Evolutionary conservation across 2,888 invertebrate species (phyloP).

Genomic region (Clitarchus hookeri): DNA sequence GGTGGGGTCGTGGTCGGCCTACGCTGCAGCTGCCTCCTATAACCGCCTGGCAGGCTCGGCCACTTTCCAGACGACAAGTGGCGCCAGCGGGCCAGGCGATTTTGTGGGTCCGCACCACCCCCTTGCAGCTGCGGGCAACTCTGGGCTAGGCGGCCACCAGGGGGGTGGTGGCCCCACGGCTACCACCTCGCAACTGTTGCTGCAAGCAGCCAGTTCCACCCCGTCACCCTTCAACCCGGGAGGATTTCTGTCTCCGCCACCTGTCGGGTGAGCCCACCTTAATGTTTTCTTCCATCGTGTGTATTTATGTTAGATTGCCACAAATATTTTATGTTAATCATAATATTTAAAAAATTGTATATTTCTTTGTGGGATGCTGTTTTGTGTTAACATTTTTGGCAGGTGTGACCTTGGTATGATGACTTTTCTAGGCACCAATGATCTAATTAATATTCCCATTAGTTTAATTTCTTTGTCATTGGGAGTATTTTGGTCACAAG

Average conservation of each 20-base stretch:
- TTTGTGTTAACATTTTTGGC: no score
- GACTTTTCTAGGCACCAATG: no score
- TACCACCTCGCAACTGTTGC: slow-evolving; percentile 68
- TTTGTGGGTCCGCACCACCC: slow-evolving; percentile 38
- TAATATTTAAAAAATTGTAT: no score
- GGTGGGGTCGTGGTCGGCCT: slow-evolving; percentile 86
- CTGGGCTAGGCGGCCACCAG: slow-evolving; percentile 38
- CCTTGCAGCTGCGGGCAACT: slow-evolving; percentile 36
- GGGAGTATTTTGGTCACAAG: no score
- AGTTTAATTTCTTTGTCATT: no score
- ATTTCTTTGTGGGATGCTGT: no score
- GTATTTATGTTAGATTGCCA: no score
- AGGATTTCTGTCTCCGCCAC: slow-evolving; percentile 74
- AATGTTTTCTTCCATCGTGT: no score
- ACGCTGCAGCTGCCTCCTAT: slow-evolving; percentile 63
- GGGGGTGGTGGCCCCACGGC: slow-evolving; percentile 50
- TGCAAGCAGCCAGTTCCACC: slow-evolving; percentile 63
- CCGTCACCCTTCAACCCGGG: slow-evolving; percentile 71
- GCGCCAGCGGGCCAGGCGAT: slow-evolving; percentile 57
- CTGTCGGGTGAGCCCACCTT: slow-evolving; percentile 59
- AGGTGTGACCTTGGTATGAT: no score
- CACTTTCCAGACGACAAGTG: slow-evolving; percentile 60
- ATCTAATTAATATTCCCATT: no score
- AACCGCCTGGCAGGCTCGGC: slow-evolving; percentile 76
- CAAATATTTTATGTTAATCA: no score